phyloP scores from a whole-genome alignment of 2,113 vertebrate genomes.

The Pan paniscus region DNA sequence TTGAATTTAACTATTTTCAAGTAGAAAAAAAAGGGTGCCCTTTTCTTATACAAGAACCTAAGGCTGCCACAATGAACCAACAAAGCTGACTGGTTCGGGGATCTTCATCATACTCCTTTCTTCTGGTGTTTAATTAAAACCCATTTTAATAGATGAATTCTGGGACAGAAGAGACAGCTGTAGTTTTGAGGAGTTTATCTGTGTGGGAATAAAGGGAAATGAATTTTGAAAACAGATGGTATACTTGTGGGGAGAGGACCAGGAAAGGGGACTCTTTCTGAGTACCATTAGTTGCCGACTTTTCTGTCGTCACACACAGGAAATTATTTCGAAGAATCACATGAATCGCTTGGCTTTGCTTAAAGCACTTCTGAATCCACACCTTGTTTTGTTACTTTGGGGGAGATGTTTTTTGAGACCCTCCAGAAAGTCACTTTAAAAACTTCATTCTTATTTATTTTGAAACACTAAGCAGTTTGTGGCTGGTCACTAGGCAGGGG shows the following conservation, averaged over 20 bases:
- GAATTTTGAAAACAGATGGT: neutral
- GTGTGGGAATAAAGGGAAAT: neutral
- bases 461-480: neutral
- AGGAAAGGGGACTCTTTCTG: neutral
- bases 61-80: neutral
- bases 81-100: neutral
- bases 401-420: neutral
- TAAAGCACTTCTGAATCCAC: neutral
- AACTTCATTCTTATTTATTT: neutral
- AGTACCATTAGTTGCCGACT: neutral
- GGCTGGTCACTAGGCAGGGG: neutral
- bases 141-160: neutral
- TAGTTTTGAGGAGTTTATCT: neutral
- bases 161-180: neutral
- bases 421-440: neutral
- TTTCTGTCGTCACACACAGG: neutral
- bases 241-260: neutral
- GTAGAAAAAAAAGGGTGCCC: neutral
- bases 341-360: neutral
- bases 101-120: neutral
- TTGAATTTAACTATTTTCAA: slow-evolving; percentile 1
- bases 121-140: neutral
- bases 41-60: neutral
- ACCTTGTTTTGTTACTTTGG: neutral
- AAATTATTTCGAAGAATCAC: neutral